Base-by-base conservation (phyloP, 2,797 vertebrate genomes). In the Acanthurus lineatus region DNA sequence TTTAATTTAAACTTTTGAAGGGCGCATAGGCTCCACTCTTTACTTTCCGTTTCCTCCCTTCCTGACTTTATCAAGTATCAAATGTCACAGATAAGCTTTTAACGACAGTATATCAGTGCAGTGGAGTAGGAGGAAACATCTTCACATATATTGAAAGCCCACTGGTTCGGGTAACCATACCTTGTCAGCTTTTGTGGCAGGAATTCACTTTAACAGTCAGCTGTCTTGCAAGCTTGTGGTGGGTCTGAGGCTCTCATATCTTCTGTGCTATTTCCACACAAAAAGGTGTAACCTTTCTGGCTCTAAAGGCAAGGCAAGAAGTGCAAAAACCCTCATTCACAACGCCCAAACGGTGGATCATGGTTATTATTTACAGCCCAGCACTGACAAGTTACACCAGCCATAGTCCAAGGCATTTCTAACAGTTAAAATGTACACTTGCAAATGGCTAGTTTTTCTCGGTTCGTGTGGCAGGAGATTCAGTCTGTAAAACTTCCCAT, bases 151-250 rank as follows among this genome's bases (percentile, higher is more conserved):
- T 73, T 71, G 42, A 81, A 80, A 81, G 64, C 42, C 38, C 0
- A 17, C 49, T 52, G 40, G 48, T 75, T 72, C 40, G 73, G 32
- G 48, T 72, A 86, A 81, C 65, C 53, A 51, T 51, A 85, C 38
- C 44, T 78, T 80, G 70, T 87, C 76, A 85, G 38, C 40, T n/a
- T 77, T 32, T 58, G 48, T 73, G 65, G 64, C 67, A 82, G 67
- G 25, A 63, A 69, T 70, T 72, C 42, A 54, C 65, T 80, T 73
- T 17, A 69, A 5, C 56, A 75, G 53, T 82, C 72, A 72, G 45
- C 64, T 81, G 68, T 56, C 42, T 22, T 65, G 42, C 45, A 78
- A 38, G 19, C 42, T 20, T 53, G 9, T 60, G 54, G 49, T 64
- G 19, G 69, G 48, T 72, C 57, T 52, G 19, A 60, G 45, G 10